A percentile compares a stretch with the other conserved stretches of the same genome.
Conservation (phyloP, 2,113 vertebrate species). For the Synodontis membranacea region DNA sequence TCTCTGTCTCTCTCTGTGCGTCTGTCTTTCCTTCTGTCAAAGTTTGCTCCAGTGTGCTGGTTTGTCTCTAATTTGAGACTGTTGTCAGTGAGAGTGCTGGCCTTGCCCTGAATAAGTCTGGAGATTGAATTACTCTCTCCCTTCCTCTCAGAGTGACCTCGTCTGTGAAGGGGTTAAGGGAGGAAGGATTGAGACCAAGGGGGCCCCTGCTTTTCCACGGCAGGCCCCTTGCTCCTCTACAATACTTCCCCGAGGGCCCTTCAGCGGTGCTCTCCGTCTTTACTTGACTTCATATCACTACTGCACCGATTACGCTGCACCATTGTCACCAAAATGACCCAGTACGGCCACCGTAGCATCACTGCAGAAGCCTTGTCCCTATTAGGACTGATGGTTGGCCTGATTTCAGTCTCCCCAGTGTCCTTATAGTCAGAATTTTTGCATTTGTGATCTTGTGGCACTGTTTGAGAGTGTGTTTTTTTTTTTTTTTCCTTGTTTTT, state of each 20-base stretch:
- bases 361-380: conserved; percentile 46
- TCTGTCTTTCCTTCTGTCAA: conserved; percentile 22
- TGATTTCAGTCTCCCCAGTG: conserved; percentile 48
- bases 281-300: conserved; percentile 28
- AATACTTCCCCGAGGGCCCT: conserved; percentile 36
- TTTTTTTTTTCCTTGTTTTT: background rate
- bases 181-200: conserved; percentile 43
- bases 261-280: conserved; percentile 17
- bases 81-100: conserved; percentile 51
- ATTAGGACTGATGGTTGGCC: conserved; percentile 54
- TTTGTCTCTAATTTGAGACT: conserved; percentile 56
- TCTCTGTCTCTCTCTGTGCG: background rate
- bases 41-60: conserved; percentile 49
- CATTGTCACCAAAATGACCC: conserved; percentile 47
- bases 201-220: conserved; percentile 36
- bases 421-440: conserved; percentile 50
- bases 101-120: conserved; percentile 56
- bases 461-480: conserved; percentile 35
- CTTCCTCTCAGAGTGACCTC: conserved; percentile 51
- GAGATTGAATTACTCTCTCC: conserved; percentile 59
- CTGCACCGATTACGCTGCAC: conserved; percentile 42
- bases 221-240: conserved; percentile 35
- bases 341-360: conserved; percentile 35
- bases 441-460: conserved; percentile 49
- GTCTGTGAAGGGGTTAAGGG: conserved; percentile 51